phyloP scores from a whole-genome alignment of 2,888 invertebrate species.

The Bugula neritina region DNA sequence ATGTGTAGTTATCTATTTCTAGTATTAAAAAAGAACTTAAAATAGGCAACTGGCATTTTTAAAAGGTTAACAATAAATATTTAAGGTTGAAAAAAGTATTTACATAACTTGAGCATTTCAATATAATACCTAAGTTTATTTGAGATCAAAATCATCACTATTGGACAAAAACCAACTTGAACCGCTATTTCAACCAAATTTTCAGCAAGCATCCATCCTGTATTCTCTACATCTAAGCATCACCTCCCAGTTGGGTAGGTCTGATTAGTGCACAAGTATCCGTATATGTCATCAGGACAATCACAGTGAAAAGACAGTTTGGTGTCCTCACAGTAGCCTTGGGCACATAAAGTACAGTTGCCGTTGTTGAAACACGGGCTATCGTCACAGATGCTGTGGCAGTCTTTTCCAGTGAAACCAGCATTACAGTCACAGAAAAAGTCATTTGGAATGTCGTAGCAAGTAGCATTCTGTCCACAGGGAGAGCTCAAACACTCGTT shows the following conservation, averaged over 20 bases:
- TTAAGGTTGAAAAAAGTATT: too few species aligned
- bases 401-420: constrained; percentile 19
- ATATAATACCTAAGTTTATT: too few species aligned
- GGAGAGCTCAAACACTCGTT: constrained; percentile 5
- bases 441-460: constrained; percentile 14
- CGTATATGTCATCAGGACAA: constrained; percentile 1
- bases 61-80: too few species aligned
- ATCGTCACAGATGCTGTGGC: constrained; percentile 29
- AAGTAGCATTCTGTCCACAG: constrained; percentile 5
- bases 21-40: too few species aligned
- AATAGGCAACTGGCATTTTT: too few species aligned
- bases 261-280: not conserved
- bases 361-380: constrained; percentile 25
- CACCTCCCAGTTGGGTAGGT: not conserved
- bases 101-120: too few species aligned
- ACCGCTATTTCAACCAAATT: too few species aligned
- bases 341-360: not conserved
- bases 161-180: too few species aligned
- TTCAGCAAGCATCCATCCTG: too few species aligned
- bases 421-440: not conserved
- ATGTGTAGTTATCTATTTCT: too few species aligned
- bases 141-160: too few species aligned
- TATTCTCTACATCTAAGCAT: too few species aligned
- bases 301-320: constrained; percentile 6
- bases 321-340: constrained; percentile 21